Base-by-base conservation (phyloP, 92 coral and sea anemone genomes). In the Actinostola sp. region DNA sequence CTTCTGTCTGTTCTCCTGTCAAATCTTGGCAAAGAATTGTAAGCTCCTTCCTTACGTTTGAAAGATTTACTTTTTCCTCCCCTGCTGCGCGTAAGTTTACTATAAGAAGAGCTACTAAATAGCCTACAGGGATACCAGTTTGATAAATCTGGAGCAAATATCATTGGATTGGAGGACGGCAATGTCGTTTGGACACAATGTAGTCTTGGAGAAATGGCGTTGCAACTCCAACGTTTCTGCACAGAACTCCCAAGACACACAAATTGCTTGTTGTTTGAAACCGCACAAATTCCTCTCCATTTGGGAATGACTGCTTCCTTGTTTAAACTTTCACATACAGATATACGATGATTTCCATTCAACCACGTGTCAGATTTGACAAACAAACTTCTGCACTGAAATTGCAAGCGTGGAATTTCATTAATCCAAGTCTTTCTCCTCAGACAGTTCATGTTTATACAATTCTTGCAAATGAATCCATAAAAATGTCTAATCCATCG, bases 1-100 rank as follows among this genome's bases (percentile, higher is more conserved):
- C 19, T 48, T 48, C 19, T 48, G 21, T 48, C 4, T 14, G 19
- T 48, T 14, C 8, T 48, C n/a, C 33, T 58, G 4, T 16, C 42
- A 30, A 48, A 66, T 26, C 59, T 65, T 41, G 59, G 11, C 11
- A 36, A 36, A 11, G n/a, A 48, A 3, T 28, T 53, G 31, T 66
- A 36, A 19, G 16, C 9, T 2, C 75, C 63, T 51, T 27, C 35
- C 33, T 24, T 53, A 5, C 63, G 33, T 26, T 70, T 70, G 36
- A 66, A 46, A 15, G 58, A 19, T 53, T 53, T 53, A 25, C 59
- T 33, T 26, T 28, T 36, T 25, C 62, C 51, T 36, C 25, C 52
- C 26, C 63, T 27, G 15, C 50, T 70, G 13, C 48, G 46, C n/a
- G 51, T 38, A 13, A 36, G 28, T 53, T 55, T 55, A 70, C 44